These are phyloP conservation scores for Protosalanx chinensis DNA, from an alignment of 2,797 vertebrate genomes.

Conservation along the genomic window DNA sequence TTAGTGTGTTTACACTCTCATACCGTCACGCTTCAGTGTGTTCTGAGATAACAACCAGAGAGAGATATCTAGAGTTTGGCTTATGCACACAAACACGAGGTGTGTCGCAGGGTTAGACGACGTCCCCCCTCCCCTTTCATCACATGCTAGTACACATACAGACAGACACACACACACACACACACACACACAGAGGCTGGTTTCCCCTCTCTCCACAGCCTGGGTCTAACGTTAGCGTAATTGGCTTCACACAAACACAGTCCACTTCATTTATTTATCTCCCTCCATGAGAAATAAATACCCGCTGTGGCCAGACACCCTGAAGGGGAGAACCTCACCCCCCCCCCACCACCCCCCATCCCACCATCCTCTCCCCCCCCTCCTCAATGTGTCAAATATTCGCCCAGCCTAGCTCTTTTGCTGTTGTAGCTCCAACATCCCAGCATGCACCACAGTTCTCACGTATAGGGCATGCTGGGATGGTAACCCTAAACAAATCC, in stretches of 20 bases:
- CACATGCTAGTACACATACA: background rate
- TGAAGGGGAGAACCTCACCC: conserved; percentile 46
- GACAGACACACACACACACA: background rate
- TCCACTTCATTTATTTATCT: conserved; percentile 70
- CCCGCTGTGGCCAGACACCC: conserved; percentile 45
- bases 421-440: too few relatives aligned
- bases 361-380: background rate
- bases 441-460: too few relatives aligned
- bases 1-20: background rate
- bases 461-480: too few relatives aligned
- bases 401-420: background rate
- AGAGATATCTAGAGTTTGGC: background rate
- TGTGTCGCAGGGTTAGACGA: background rate
- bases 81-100: conserved; percentile 24
- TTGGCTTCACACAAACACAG: conserved; percentile 69
- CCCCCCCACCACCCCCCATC: background rate
- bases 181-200: background rate
- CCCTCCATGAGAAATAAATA: conserved; percentile 59
- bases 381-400: background rate
- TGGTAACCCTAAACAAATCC: background rate
- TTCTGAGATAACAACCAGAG: conserved; percentile 7
- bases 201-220: conserved; percentile 30
- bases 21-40: background rate
- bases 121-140: too few relatives aligned
- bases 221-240: conserved; percentile 43